These are phyloP conservation scores for Hydropsyche betteni DNA, from an alignment of 2,888 invertebrate species.

Conservation along the genomic window DNA sequence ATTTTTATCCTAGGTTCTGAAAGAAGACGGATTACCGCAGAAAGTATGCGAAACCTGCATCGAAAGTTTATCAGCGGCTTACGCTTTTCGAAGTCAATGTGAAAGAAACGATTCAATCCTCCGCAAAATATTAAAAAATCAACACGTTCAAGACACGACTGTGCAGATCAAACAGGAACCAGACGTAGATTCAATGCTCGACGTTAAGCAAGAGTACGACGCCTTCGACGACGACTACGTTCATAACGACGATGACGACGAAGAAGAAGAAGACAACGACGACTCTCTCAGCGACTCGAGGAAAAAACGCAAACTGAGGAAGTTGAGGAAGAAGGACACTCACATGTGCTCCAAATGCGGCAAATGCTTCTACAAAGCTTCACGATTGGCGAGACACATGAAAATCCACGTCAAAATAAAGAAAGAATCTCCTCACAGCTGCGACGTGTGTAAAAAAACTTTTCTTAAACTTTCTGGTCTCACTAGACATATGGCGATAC, in stretches of 20 bases:
- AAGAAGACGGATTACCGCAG: constrained; percentile 69
- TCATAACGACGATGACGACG: constrained; percentile 49
- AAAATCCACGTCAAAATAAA: constrained; percentile 57
- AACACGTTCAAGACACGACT: constrained; percentile 43
- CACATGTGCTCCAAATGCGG: constrained; percentile 60
- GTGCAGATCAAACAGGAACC: constrained; percentile 51
- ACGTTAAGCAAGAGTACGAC: constrained; percentile 52
- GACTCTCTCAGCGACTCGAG: constrained; percentile 52
- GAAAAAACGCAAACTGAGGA: constrained; percentile 53
- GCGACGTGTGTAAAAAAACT: constrained; percentile 57
- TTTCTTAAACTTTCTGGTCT: constrained; percentile 57
- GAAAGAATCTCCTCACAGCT: constrained; percentile 53
- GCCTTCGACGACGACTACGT: constrained; percentile 45
- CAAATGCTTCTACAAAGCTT: constrained; percentile 62
- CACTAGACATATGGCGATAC: constrained; percentile 58
- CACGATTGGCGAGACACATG: constrained; percentile 63
- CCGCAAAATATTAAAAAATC: constrained; percentile 54
- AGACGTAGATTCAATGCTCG: constrained; percentile 53
- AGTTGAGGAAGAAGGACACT: constrained; percentile 48
- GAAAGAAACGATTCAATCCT: constrained; percentile 60
- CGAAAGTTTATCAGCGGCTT: constrained; percentile 62
- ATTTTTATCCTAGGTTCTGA: constrained; percentile 55
- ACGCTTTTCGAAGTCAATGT: constrained; percentile 63
- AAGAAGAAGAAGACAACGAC: constrained; percentile 48
- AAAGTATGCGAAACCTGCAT: constrained; percentile 68